These are phyloP conservation scores for Lordiphosa stackelbergi DNA, from an alignment of 1,140 invertebrate genomes.

Conservation along the genomic window DNA sequence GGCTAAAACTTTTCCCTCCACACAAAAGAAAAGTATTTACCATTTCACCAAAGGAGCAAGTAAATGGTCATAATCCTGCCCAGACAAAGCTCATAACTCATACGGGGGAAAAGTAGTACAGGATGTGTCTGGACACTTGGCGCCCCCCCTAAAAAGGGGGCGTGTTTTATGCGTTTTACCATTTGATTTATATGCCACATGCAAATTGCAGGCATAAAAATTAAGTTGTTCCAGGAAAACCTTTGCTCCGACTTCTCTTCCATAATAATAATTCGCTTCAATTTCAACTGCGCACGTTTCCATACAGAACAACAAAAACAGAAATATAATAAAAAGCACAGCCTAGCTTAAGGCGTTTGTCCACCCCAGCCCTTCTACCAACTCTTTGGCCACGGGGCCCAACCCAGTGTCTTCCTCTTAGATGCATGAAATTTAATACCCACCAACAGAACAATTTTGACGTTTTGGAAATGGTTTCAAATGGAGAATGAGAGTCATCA, in stretches of 20 bases:
- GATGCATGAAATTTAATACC: conserved; percentile 71
- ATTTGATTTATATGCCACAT: conserved; percentile 68
- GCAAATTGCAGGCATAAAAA: conserved; percentile 59
- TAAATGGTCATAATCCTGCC: conserved; percentile 69
- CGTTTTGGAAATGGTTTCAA: conserved; percentile 23
- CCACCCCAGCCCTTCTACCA: conserved; percentile 8
- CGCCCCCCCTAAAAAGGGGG: conserved; percentile 14
- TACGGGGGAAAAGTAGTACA: conserved; percentile 21
- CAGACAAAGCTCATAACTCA: conserved; percentile 43
- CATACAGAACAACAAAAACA: neutral
- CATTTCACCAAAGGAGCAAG: conserved; percentile 31
- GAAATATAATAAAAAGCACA: conserved; percentile 37
- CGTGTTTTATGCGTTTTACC: conserved; percentile 60
- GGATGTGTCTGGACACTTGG: conserved; percentile 35
- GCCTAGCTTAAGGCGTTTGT: conserved; percentile 36
- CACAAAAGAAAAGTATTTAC: conserved; percentile 18
- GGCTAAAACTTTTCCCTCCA: conserved; percentile 36
- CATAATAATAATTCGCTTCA: conserved; percentile 69
- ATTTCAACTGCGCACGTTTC: conserved; percentile 71
- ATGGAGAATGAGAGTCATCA: conserved; percentile 14
- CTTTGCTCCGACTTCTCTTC: conserved; percentile 40
- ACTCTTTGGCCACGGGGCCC: conserved; percentile 38
- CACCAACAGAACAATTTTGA: conserved; percentile 29
- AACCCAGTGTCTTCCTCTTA: conserved; percentile 31
- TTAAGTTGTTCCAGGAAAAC: conserved; percentile 58